Conservation (phyloP, 2,113 vertebrate genomes). For the Pygoscelis antarcticus region DNA sequence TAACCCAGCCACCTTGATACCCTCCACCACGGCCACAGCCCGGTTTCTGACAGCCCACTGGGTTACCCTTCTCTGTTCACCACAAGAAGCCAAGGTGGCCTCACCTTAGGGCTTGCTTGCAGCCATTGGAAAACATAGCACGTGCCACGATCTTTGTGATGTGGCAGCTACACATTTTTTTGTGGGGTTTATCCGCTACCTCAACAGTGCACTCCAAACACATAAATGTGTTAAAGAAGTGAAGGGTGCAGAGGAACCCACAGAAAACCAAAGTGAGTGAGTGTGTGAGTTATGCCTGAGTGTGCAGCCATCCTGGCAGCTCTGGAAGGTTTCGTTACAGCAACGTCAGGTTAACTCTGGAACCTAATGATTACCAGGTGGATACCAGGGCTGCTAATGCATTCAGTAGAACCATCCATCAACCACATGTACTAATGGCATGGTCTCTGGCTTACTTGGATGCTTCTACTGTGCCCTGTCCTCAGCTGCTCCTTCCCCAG, state of each 20-base stretch:
- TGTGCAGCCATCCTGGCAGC: not conserved
- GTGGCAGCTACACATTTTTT: not conserved
- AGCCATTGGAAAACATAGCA: fast-evolving
- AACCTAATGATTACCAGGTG: not conserved
- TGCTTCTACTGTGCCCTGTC: not conserved
- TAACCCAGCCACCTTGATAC: not conserved
- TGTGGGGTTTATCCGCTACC: not conserved
- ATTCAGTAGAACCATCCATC: not conserved
- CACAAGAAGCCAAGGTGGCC: not conserved
- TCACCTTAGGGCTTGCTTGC: not conserved
- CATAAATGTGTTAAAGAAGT: not conserved
- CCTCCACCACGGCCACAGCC: not conserved
- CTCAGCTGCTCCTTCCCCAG: not conserved
- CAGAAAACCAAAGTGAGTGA: not conserved
- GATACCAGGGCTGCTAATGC: not conserved
- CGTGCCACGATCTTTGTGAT: not conserved
- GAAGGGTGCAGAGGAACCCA: not conserved
- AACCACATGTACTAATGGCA: not conserved
- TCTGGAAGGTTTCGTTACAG: not conserved
- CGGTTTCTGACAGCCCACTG: not conserved
- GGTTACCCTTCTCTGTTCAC: fast-evolving
- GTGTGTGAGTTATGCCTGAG: not conserved
- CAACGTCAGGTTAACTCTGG: not conserved
- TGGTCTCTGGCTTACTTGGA: not conserved
- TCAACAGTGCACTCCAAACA: not conserved